Evolutionary conservation across 2,888 invertebrate species (phyloP).

Genomic region (Neuroscelio doddi): DNA sequence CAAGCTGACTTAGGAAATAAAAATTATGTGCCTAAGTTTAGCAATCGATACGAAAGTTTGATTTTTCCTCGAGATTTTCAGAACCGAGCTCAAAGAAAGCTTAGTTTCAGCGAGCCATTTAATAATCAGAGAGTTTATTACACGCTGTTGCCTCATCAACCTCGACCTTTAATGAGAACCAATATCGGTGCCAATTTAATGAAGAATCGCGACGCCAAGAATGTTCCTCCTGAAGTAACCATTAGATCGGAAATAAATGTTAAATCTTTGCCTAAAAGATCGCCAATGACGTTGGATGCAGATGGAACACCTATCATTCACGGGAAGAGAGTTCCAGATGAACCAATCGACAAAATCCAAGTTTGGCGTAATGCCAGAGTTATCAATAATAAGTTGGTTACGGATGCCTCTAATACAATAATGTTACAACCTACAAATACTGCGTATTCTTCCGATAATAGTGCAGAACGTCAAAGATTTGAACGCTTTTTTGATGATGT

Average conservation of each 20-base stretch:
- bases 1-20: slow-evolving; percentile 61
- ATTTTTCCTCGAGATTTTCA: slow-evolving; percentile 48
- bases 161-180: slow-evolving; percentile 57
- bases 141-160: slow-evolving; percentile 58
- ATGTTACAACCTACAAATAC: slow-evolving; percentile 74
- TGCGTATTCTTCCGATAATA: slow-evolving; percentile 42
- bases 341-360: slow-evolving; percentile 83
- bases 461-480: slow-evolving; percentile 53
- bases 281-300: slow-evolving; percentile 78
- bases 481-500: slow-evolving; percentile 65
- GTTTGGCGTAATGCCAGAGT: slow-evolving; percentile 92
- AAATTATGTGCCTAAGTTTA: neutral
- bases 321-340: slow-evolving; percentile 87
- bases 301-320: slow-evolving; percentile 88
- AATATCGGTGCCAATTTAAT: slow-evolving; percentile 65
- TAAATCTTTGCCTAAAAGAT: slow-evolving; percentile 74
- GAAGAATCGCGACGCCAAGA: slow-evolving; percentile 72
- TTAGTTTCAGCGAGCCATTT: slow-evolving; percentile 25
- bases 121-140: slow-evolving; percentile 32
- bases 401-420: slow-evolving; percentile 80
- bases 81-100: slow-evolving; percentile 48
- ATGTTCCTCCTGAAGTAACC: slow-evolving; percentile 80
- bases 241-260: slow-evolving; percentile 79
- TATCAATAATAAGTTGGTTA: slow-evolving; percentile 86
- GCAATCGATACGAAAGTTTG: neutral